phyloP scores from a whole-genome alignment of 2,113 vertebrate species.

The Myiagra hebetior region DNA sequence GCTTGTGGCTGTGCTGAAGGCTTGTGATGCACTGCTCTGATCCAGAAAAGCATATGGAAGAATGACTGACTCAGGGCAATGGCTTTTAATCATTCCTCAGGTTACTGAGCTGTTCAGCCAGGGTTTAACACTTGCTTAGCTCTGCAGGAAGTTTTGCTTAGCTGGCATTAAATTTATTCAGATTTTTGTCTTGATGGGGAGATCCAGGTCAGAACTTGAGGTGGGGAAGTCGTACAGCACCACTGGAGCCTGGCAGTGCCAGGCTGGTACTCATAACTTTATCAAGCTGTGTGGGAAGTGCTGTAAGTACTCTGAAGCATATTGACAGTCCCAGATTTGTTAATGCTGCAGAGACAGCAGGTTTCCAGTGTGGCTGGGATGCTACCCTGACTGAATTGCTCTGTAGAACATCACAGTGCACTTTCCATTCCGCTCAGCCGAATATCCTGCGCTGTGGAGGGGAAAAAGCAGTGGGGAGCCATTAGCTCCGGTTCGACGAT shows the following conservation, averaged over 20 bases:
- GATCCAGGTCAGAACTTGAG: neutral
- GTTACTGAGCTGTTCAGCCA: neutral
- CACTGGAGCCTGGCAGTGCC: neutral
- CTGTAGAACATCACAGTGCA: neutral
- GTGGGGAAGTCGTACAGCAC: fast-evolving
- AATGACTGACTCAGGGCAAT: neutral
- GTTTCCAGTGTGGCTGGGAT: neutral
- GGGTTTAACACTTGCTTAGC: neutral
- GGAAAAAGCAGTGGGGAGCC: neutral
- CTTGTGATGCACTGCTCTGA: neutral
- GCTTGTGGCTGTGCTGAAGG: neutral
- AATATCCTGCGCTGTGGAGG: neutral
- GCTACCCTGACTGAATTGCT: neutral
- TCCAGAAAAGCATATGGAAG: neutral
- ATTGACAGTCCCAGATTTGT: neutral
- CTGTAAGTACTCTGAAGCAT: neutral
- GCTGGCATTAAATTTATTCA: neutral
- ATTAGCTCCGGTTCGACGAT: neutral
- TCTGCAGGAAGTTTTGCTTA: neutral
- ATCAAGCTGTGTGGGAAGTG: neutral
- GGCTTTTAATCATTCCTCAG: neutral
- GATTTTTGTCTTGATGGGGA: neutral
- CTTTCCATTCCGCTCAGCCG: neutral
- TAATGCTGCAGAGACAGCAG: neutral
- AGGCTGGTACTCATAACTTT: neutral